Evolutionary conservation across 2,113 vertebrate genomes (phyloP).

Genomic region (Podilymbus podiceps): DNA sequence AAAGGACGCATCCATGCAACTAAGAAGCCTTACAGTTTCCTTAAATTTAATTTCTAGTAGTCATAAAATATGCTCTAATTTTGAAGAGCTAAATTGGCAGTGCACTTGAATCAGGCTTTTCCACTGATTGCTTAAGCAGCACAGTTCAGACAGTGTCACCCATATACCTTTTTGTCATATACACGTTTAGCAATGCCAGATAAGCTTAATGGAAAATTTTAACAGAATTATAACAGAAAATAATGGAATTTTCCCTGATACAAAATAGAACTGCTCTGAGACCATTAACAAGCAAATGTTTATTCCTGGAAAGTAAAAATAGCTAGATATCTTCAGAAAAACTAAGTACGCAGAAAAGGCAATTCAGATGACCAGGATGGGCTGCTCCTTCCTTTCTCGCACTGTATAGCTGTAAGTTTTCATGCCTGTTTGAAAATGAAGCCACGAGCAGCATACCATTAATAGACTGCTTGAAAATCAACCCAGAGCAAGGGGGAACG

Average conservation of each 20-base stretch:
- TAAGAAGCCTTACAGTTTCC: constrained; percentile 15
- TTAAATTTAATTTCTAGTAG: constrained; percentile 29
- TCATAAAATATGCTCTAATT: constrained; percentile 48
- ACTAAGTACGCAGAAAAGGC: not conserved
- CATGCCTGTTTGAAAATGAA: not conserved
- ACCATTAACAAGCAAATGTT: constrained; percentile 11
- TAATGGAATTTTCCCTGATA: constrained; percentile 6
- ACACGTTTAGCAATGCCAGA: not conserved
- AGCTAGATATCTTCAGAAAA: constrained; percentile 28
- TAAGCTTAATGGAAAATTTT: not conserved
- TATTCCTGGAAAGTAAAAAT: constrained; percentile 18
- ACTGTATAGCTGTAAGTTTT: not conserved
- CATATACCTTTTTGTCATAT: not conserved
- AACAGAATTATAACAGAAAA: not conserved
- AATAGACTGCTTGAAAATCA: not conserved
- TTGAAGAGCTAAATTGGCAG: constrained; percentile 58
- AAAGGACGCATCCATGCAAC: constrained; percentile 44
- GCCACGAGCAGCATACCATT: not conserved
- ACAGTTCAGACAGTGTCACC: not conserved
- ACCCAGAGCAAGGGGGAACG: not conserved
- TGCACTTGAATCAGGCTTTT: constrained; percentile 20
- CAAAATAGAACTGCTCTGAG: constrained; percentile 12
- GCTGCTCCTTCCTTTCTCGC: not conserved
- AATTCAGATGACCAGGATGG: not conserved
- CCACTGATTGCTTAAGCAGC: not conserved